Evolutionary conservation across 2,888 invertebrate genomes (phyloP).

Genomic region (Tachina grossa): DNA sequence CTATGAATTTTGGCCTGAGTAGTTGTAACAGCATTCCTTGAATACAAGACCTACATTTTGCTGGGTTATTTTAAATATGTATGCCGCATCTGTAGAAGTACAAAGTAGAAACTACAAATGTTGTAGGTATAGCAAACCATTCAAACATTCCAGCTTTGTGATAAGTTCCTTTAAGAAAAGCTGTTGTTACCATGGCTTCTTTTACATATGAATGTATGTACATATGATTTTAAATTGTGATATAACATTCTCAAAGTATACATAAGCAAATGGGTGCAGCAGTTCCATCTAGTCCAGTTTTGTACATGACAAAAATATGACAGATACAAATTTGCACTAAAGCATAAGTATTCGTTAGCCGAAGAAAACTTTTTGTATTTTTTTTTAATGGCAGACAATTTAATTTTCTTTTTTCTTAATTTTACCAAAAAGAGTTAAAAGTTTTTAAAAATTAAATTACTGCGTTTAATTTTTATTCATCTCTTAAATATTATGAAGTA

Average conservation of each 20-base stretch:
- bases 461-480: conserved; percentile 38
- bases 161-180: conserved; percentile 37
- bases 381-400: not conserved
- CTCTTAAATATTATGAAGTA: conserved; percentile 61
- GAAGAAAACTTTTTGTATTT: not conserved
- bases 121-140: conserved; percentile 15
- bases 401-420: not conserved
- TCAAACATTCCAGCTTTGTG: conserved; percentile 27
- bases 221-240: conserved; percentile 46
- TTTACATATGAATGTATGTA: conserved; percentile 47
- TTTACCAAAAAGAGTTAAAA: conserved; percentile 15
- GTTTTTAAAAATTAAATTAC: conserved; percentile 51
- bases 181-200: conserved; percentile 63
- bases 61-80: not conserved
- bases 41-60: too few species aligned
- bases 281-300: conserved; percentile 45
- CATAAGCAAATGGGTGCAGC: conserved; percentile 62
- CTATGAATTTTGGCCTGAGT: too few species aligned
- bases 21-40: too few species aligned
- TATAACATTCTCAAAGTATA: conserved; percentile 32
- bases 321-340: conserved; percentile 42
- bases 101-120: conserved; percentile 28
- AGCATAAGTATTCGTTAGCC: conserved; percentile 23
- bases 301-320: conserved; percentile 60
- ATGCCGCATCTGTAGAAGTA: not conserved